These are phyloP conservation scores for Ptychoptera albimana DNA, from an alignment of 2,888 invertebrate species.

Conservation along the genomic window DNA sequence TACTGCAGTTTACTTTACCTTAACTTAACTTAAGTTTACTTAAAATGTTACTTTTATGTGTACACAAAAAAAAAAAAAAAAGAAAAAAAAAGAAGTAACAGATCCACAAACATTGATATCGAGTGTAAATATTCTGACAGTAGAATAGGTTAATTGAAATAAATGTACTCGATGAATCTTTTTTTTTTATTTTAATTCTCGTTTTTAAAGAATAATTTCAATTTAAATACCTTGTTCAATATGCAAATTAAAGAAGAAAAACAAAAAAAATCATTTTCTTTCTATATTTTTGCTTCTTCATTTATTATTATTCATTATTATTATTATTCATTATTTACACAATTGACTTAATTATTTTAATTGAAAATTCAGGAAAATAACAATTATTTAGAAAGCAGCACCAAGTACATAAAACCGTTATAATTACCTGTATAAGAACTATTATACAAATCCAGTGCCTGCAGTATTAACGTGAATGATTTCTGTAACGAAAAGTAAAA, in stretches of 20 bases:
- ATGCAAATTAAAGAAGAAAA: background rate
- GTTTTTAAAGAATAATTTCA: background rate
- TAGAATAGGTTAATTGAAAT: conserved; percentile 4
- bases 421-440: conserved; percentile 54
- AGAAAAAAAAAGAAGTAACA: background rate
- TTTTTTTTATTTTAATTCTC: background rate
- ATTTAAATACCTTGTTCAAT: background rate
- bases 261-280: background rate
- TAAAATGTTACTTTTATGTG: no score
- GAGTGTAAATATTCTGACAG: conserved; percentile 1
- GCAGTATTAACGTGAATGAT: conserved; percentile 82
- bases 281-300: background rate
- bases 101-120: background rate
- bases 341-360: conserved; percentile 12
- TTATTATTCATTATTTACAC: background rate
- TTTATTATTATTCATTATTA: background rate
- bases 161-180: background rate
- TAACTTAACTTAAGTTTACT: no score
- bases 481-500: conserved; percentile 47
- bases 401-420: conserved; percentile 10
- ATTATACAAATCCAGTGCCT: conserved; percentile 74
- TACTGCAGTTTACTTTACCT: no score
- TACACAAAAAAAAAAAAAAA: no score
- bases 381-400: no score
- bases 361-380: conserved; percentile 13